These are phyloP conservation scores for Megalops cyprinoides DNA, from an alignment of 2,797 vertebrate genomes.

Conservation along the genomic window DNA sequence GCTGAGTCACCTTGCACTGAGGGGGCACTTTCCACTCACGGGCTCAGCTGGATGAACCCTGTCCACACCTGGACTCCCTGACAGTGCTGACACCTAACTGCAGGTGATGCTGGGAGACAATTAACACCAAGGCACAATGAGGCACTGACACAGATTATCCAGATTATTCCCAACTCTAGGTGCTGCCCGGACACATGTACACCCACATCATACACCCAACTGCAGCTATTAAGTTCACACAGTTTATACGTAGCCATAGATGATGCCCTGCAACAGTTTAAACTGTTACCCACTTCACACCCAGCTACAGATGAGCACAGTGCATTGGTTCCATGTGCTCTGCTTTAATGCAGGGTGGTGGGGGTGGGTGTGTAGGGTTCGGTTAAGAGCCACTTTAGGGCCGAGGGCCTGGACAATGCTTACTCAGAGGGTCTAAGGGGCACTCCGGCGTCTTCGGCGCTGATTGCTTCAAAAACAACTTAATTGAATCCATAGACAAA, in stretches of 20 bases:
- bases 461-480: slow-evolving; percentile 65
- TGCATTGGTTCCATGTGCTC: background rate
- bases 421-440: slow-evolving; percentile 58
- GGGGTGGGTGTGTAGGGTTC: slow-evolving; percentile 26
- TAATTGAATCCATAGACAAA: slow-evolving; percentile 70
- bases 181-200: too few relatives aligned
- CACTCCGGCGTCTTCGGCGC: slow-evolving; percentile 57
- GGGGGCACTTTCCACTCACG: too few relatives aligned
- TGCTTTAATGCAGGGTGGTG: background rate
- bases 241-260: background rate
- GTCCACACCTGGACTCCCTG: too few relatives aligned
- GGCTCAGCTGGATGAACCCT: too few relatives aligned
- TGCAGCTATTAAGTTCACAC: too few relatives aligned
- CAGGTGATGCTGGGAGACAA: background rate
- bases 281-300: background rate
- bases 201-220: too few relatives aligned
- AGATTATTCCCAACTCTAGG: too few relatives aligned
- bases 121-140: background rate
- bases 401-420: slow-evolving; percentile 46
- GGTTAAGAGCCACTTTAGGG: slow-evolving; percentile 26
- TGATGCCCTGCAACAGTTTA: background rate
- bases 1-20: background rate
- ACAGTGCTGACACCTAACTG: background rate
- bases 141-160: background rate
- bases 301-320: background rate